These are phyloP conservation scores for Lepidurus arcticus DNA, from an alignment of 1,140 invertebrate species.

Conservation along the genomic window DNA sequence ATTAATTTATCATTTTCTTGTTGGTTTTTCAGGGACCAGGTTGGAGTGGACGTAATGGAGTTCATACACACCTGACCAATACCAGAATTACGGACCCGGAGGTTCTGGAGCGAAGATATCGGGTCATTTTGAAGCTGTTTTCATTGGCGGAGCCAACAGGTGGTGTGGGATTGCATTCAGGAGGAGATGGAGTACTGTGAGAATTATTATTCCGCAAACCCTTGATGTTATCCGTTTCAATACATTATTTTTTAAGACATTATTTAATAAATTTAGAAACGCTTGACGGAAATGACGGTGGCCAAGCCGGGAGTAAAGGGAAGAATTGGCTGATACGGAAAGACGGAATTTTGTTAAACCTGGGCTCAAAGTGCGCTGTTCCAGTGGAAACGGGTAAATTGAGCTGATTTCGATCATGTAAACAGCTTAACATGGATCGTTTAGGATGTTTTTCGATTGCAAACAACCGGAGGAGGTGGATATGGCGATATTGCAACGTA, in stretches of 20 bases:
- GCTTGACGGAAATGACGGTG: conserved; percentile 50
- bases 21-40: conserved; percentile 63
- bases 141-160: conserved; percentile 73
- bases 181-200: conserved; percentile 86
- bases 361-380: conserved; percentile 81
- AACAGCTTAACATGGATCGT: too few species aligned
- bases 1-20: conserved; percentile 32
- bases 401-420: conserved; percentile 31
- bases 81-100: conserved; percentile 98
- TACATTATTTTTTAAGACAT: conserved; percentile 34
- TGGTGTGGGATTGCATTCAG: conserved; percentile 64
- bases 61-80: conserved; percentile 99
- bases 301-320: conserved; percentile 66
- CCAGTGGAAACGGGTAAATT: conserved; percentile 66
- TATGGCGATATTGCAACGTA: too few species aligned
- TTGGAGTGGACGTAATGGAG: conserved; percentile 83
- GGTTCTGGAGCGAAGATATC: conserved; percentile 90
- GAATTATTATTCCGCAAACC: conserved; percentile 81
- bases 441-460: too few species aligned
- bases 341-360: conserved; percentile 69
- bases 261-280: conserved; percentile 27
- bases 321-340: conserved; percentile 67
- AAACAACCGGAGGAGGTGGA: too few species aligned
- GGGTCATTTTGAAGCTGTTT: conserved; percentile 82
- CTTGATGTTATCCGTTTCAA: conserved; percentile 84